Conservation (phyloP, 2,113 vertebrate species). For the Sylvicapra grimmia region DNA sequence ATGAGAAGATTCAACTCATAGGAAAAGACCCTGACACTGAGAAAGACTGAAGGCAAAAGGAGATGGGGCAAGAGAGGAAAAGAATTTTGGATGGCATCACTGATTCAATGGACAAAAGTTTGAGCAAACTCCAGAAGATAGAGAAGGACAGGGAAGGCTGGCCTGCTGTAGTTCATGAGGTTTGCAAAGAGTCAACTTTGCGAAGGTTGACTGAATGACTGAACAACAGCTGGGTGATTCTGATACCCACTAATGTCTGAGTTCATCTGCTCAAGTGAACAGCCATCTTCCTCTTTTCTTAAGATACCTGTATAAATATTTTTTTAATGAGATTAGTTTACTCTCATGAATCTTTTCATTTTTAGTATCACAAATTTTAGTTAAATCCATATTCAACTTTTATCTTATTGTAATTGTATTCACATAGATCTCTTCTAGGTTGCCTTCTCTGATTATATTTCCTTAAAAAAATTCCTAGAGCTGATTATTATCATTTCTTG, state of each 20-base stretch:
- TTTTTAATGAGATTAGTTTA: neutral
- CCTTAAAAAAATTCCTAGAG: neutral
- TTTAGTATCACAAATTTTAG: neutral
- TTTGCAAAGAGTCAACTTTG: neutral
- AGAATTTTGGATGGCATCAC: neutral
- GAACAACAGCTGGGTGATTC: neutral
- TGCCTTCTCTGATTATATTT: neutral
- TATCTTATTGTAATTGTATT: neutral
- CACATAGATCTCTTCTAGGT: neutral
- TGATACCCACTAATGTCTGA: neutral
- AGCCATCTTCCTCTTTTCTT: neutral
- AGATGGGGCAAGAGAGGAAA: neutral
- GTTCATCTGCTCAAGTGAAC: neutral
- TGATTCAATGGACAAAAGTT: neutral
- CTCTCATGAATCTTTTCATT: neutral
- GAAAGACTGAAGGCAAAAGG: neutral
- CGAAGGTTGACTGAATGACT: neutral
- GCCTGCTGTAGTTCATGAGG: neutral
- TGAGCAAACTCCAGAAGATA: neutral
- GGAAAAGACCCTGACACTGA: neutral
- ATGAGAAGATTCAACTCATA: neutral
- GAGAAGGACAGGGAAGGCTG: neutral
- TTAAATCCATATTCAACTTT: neutral
- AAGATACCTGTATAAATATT: neutral
- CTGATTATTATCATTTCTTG: constrained; percentile 2